Base-by-base conservation (phyloP, 2,113 vertebrate species). In the Caloenas nicobarica region DNA sequence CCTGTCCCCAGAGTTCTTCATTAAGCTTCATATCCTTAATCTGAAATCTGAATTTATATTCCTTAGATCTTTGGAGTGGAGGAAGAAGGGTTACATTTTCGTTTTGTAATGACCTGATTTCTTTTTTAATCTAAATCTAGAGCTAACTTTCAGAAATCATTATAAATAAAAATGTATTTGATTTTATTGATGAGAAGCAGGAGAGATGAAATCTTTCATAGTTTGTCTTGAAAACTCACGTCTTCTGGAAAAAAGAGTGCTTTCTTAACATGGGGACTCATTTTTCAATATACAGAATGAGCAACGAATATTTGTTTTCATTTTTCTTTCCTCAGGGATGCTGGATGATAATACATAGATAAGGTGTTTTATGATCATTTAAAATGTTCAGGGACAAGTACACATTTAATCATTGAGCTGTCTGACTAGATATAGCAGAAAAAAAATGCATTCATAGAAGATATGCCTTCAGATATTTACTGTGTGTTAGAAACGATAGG, bases 291-390 rank as follows among this genome's bases (percentile, higher is more conserved):
- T 34, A n/a, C 5, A 84, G 38, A 65, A 79, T 50, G 21, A 74
- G 25, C 22, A 86, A 85, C 69, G 12, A 91, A 54, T 92, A 68
- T 88, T 90, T 68, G 26, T 77, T 65, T 15, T 92, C 71, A 73
- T 97, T 93, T 90, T 91, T 94, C 86, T 93, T 94, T 72, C 69
- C 17, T 94, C 22, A 10, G 61, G 65, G 38, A 72, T 81, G 44
- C 53, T 89, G 61, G 15, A 29, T 88, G 31, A 72, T 94, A 90
- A 93, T 50, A 61, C 9, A 42, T 51, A 76, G 25, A 61, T 15
- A 31, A 91, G 28, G 12, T 36, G 25, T 5, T 72, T 92, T 91
- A 89, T 81, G 86, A 81, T 91, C 57, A 54, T 79, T 78, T 81
- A 88, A 79, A 73, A 42, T 81, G 48, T 84, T 93, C 1, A 1